These are phyloP conservation scores for Stegophylla sp. DNA, from an alignment of 2,888 invertebrate species.

Conservation along the genomic window DNA sequence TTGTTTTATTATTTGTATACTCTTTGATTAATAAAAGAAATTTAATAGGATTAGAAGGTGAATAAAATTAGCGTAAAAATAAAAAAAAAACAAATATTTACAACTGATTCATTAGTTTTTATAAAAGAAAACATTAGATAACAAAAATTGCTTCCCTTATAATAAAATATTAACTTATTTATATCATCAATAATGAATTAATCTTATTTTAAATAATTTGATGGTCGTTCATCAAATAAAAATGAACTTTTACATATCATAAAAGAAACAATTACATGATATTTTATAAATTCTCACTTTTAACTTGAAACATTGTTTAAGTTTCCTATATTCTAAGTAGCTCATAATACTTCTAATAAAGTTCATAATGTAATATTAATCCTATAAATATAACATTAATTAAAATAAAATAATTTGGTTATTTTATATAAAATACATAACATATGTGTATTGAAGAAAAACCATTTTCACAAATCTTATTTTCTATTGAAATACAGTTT, in stretches of 20 bases:
- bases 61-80: neutral
- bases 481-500: constrained; percentile 41
- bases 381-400: constrained; percentile 15
- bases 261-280: constrained; percentile 16
- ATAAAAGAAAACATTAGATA: constrained; percentile 46
- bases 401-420: constrained; percentile 37
- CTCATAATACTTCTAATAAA: constrained; percentile 46
- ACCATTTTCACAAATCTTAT: constrained; percentile 39
- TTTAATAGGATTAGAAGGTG: neutral
- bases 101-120: constrained; percentile 45
- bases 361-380: neutral
- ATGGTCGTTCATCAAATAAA: constrained; percentile 16
- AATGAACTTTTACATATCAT: constrained; percentile 32
- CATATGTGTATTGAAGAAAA: neutral
- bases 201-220: constrained; percentile 31
- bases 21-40: too few species aligned
- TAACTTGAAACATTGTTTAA: constrained; percentile 16
- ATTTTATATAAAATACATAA: constrained; percentile 33
- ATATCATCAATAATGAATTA: constrained; percentile 22
- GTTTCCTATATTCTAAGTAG: constrained; percentile 21
- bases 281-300: constrained; percentile 27
- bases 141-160: constrained; percentile 48
- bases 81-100: constrained; percentile 22
- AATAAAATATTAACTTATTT: constrained; percentile 35
- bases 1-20: too few species aligned